These are phyloP conservation scores for Chrysomela aeneicollis DNA, from an alignment of 2,888 invertebrate genomes.

Conservation along the genomic window DNA sequence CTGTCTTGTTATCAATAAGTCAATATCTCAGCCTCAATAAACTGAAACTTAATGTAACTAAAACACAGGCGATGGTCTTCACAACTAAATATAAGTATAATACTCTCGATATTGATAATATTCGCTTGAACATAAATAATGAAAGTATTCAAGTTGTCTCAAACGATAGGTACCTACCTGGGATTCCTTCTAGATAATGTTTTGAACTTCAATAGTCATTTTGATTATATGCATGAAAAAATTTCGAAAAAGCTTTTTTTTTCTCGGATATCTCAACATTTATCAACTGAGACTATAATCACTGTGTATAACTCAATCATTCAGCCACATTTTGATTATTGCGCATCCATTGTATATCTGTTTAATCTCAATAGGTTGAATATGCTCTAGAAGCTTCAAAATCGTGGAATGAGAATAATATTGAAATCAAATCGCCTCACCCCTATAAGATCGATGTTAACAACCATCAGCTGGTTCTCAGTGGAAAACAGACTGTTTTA, in stretches of 20 bases:
- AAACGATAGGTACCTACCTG: background rate
- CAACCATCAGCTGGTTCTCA: background rate
- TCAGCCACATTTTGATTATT: too few relatives aligned
- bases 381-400: too few relatives aligned
- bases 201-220: background rate
- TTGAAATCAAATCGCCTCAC: conserved; percentile 8
- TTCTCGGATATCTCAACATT: conserved; percentile 4
- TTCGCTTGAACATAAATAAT: background rate
- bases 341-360: too few relatives aligned
- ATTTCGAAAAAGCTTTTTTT: background rate
- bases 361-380: too few relatives aligned
- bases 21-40: background rate
- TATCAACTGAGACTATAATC: background rate
- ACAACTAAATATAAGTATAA: background rate
- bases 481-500: conserved; percentile 8
- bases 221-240: background rate
- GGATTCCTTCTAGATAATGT: background rate
- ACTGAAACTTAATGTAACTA: background rate
- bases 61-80: background rate
- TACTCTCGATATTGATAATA: background rate
- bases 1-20: background rate
- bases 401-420: conserved; percentile 6
- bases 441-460: background rate
- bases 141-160: background rate
- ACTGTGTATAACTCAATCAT: too few relatives aligned